Base-by-base conservation (phyloP, 2,888 invertebrate genomes). In the Cephus sareptanus region DNA sequence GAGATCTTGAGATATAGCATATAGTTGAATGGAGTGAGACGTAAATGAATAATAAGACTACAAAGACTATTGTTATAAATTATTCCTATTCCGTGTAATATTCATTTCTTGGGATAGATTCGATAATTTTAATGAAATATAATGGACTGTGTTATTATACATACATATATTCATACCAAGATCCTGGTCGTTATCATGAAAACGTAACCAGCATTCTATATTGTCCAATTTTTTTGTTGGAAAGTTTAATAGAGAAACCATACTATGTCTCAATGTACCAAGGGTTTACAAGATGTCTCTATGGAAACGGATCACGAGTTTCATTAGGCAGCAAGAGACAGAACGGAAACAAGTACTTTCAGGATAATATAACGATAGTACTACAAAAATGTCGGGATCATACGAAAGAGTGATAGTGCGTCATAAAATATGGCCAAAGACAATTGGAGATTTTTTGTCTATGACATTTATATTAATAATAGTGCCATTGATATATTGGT, bases 401-500 rank as follows among this genome's bases (percentile, higher is more conserved):
- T 75, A 4, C 30, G 76, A 30, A 75, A 82, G 35, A 73, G 90
- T 91, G 90, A 86, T 88, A 12, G 80, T 89, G 12, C 87, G 91
- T 11, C 87, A 84, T 77, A 87, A 82, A 70, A 86, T 90, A 77
- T 84, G 86, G 81, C 91, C 91, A 4, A 87, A 83, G 73, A 89
- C 89, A 1, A n/a, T 87, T 0, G 85, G 88, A 75, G 94, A 94
- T 84, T 87, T 91, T 76, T 85, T 93, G 81, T 94, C 95, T 69
- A 92, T 95, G 80, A 82, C 89, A 56, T 93, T 95, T 84, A 89
- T 94, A 76, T 88, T 95, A n/a, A 82, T 94, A 76, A 92, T 95
- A 76, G 94, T 96, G 81, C 96, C 96, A 78, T 85, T 93, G 11
- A 94, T 95, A 78, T 94, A 95, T 85, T 94, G 95, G 92, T 96